Evolutionary conservation across 2,888 invertebrate species (phyloP), one percentile per base, ranked within the genome.

Genomic region (Pterobdella sp.): DNA sequence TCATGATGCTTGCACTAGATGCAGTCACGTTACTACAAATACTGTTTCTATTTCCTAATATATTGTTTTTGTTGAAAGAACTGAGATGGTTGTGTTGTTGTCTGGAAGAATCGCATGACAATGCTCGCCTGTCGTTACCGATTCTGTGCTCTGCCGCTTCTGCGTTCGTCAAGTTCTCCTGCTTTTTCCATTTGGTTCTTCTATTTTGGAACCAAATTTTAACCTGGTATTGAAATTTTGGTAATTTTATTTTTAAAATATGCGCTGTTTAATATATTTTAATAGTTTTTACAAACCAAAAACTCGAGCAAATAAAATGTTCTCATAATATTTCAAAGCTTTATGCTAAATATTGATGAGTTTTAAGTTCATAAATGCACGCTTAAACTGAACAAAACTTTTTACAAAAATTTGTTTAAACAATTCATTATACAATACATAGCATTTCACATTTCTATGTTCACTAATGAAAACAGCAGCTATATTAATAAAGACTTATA

Each of bases 131-230:
- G 72, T 81, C 81, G 2, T 80, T 80, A 72, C 80, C 81, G 36
- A 83, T 89, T 81, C 91, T 91, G 81, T 91, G 88, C 81, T 92
- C 93, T 0, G 92, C 91, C 1, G 91, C 91, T 83, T 93, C 93
- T 29, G 92, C 90, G 82, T 91, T 92, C 75, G 90, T 89, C 73
- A 93, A 90, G 85, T 93, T 93, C 85, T 94, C 94, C 83, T 93
- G 93, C 84, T 94, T 94, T 86, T 94, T 94, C 89, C 90, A 90
- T 80, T 90, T 90, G 32, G 89, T 90, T 73, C 90, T 85, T 84
- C 94, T 87, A 83, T 92, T 92, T 85, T 92, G 92, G 84, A 92
- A 92, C 92, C 92, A 92, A 78, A 92, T 92, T 85, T 92, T 92
- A 79, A 92, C 91, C 91, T 92, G 88, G 56, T 88, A 87, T 80